Base-by-base conservation (phyloP, 2,113 vertebrate species). In the Entelurus aequoreus region DNA sequence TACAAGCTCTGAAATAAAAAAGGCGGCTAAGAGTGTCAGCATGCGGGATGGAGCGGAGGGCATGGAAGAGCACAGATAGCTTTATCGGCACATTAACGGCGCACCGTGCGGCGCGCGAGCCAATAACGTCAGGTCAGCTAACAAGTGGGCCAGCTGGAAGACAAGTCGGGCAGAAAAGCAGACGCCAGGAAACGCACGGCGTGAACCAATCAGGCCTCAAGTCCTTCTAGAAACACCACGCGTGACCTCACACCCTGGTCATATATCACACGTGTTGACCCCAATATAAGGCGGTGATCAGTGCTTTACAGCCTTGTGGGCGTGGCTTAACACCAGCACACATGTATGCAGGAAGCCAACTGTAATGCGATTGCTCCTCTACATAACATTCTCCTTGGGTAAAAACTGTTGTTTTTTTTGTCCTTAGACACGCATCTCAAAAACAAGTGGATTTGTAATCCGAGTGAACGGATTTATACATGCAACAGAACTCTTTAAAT, bases 31-130 rank as follows among this genome's bases (percentile, higher is more conserved):
- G 4, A 72, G 62, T 56, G 61, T 60, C 68, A 44, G 59, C 54
- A 55, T 42, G 54, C 9, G 15, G 68, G 47, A 69, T 71, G 78
- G 78, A 75, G 79, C 65, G 74, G 73, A 84, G 78, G 80, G 76
- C 74, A 77, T 78, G 82, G 86, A 76, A 76, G 56, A 76, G 48
- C 69, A 54, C 75, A 79, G 80, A 76, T 79, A 85, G 76, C 78
- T 86, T 83, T 81, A 89, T 86, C 80, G 83, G 72, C 62, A 72
- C 73, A 66, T 71, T 79, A 78, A 79, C 76, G 85, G 79, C 85
- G 72, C 75, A 62, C 59, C 14, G 16, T 62, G 55, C n/a, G 71
- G 71, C 58, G 62, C 58, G 54, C 75, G 67, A 63, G 84, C 84
- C 80, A 88, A 78, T 77, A 75, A 78, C 64, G 82, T 78, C 77